phyloP scores from a whole-genome alignment of 1,140 invertebrate genomes.

The Heliconius melpomene region DNA sequence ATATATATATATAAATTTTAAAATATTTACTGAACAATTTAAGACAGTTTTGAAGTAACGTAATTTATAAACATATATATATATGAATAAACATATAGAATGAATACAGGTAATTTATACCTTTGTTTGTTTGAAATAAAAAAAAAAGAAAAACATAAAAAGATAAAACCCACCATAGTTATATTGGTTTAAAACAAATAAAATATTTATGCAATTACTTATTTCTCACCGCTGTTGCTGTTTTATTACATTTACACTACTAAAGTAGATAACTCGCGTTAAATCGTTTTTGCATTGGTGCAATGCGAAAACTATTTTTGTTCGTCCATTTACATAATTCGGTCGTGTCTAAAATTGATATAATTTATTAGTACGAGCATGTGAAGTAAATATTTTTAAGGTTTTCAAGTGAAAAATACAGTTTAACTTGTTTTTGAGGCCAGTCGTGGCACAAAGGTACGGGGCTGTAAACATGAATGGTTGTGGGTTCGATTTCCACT shows the following conservation, averaged over 20 bases:
- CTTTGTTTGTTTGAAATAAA: too few relatives aligned
- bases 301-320: conserved; percentile 8
- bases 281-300: conserved; percentile 9
- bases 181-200: background rate
- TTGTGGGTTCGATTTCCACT: too few relatives aligned
- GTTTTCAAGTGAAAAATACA: background rate
- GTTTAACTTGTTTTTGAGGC: background rate
- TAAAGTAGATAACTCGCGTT: conserved; percentile 1
- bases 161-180: background rate
- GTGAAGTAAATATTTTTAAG: background rate
- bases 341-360: background rate
- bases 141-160: background rate
- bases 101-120: too few relatives aligned
- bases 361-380: background rate
- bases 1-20: too few relatives aligned
- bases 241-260: background rate
- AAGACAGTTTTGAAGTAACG: too few relatives aligned
- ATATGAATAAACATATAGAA: too few relatives aligned
- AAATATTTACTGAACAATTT: too few relatives aligned
- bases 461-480: too few relatives aligned
- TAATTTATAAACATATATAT: too few relatives aligned
- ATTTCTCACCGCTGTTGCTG: background rate
- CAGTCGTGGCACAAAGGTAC: too few relatives aligned
- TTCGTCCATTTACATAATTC: background rate
- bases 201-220: conserved; percentile 8